Percentiles rank a stretch among this genome's conserved stretches.
Conservation (phyloP, 2,113 vertebrate species). For the Ctenodactylus gundi region DNA sequence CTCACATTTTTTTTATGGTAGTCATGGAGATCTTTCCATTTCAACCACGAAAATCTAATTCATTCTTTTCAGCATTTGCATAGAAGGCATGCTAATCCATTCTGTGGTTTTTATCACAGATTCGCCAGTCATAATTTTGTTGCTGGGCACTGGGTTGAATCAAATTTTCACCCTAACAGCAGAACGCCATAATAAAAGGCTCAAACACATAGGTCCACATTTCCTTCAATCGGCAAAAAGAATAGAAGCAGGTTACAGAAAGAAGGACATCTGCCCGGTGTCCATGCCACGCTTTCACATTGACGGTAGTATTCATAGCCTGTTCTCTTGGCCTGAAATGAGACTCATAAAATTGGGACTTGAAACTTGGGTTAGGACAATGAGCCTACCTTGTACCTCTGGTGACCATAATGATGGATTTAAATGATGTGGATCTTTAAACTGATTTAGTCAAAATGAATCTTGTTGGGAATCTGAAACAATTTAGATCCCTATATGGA, state of each 20-base stretch:
- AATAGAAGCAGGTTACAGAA: background rate
- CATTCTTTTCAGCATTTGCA: constrained; percentile 14
- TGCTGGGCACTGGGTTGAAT: background rate
- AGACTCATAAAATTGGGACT: background rate
- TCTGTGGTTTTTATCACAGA: constrained; percentile 23
- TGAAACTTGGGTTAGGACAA: background rate
- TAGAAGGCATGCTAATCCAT: background rate
- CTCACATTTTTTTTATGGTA: background rate
- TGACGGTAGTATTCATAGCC: background rate
- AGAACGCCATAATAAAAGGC: background rate
- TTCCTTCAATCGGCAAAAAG: background rate
- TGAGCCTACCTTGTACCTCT: background rate
- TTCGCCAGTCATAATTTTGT: constrained; percentile 11
- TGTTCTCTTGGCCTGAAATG: background rate
- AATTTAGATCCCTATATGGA: background rate
- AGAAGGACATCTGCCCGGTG: background rate
- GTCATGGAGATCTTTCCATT: background rate
- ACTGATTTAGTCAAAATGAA: background rate
- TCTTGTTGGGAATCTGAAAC: background rate
- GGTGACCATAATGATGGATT: background rate
- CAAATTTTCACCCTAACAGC: constrained; percentile 20
- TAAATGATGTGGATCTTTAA: background rate
- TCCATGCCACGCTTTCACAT: background rate
- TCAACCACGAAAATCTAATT: background rate
- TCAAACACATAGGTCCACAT: background rate